Percentiles rank a stretch among this genome's conserved stretches.
Conservation (phyloP, 2,113 vertebrate genomes). For the Pterocles orientalis region DNA sequence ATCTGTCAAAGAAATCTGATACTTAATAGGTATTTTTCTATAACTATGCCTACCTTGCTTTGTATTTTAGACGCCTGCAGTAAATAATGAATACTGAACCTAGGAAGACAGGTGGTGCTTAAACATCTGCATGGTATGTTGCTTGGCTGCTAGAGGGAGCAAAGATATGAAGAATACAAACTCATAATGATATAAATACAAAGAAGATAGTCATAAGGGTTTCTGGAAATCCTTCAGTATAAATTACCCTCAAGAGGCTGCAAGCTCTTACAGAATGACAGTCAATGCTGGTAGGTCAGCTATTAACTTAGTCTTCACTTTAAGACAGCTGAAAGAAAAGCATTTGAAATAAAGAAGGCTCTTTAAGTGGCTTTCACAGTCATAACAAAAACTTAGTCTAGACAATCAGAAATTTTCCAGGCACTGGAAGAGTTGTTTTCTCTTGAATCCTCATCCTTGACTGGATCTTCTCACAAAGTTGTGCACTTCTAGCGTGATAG, state of each 20-base stretch:
- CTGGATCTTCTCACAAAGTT: not conserved
- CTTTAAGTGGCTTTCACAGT: not conserved
- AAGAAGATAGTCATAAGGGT: not conserved
- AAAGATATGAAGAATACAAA: not conserved
- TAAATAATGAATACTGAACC: not conserved
- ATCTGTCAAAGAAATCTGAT: not conserved
- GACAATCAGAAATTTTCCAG: not conserved
- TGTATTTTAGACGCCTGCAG: not conserved
- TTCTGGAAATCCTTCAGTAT: not conserved
- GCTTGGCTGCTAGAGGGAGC: not conserved
- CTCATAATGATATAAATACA: slow-evolving; percentile 9
- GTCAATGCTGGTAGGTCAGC: not conserved
- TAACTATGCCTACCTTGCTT: not conserved
- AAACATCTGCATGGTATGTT: not conserved
- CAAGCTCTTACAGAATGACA: not conserved
- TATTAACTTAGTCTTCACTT: not conserved
- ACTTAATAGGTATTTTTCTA: not conserved
- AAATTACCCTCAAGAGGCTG: not conserved
- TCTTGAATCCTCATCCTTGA: not conserved
- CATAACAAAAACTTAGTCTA: not conserved
- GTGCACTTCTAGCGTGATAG: not conserved
- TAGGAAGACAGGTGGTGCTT: not conserved
- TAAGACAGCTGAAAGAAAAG: not conserved
- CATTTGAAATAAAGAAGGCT: not conserved
- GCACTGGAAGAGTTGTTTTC: not conserved